Conservation (phyloP, 2,113 vertebrate species). For the Nyctereutes procyonoides region DNA sequence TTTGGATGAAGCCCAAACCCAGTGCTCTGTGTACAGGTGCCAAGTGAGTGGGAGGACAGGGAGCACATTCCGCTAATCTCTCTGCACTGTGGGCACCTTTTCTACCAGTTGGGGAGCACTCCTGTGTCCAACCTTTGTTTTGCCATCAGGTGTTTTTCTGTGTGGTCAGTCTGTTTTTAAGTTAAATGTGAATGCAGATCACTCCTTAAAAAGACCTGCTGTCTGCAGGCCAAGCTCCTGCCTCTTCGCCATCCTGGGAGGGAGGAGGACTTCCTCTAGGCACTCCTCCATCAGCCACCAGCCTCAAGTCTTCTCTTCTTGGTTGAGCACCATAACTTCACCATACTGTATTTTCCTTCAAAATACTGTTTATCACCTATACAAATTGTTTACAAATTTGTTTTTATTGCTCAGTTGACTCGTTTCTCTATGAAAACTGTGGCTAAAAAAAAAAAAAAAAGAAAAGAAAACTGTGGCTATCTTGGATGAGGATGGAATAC, state of each 20-base stretch:
- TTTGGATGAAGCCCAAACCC: background rate
- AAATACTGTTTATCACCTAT: background rate
- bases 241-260: background rate
- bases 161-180: background rate
- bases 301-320: background rate
- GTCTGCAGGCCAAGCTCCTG: background rate
- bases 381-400: background rate
- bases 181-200: background rate
- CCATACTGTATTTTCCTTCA: background rate
- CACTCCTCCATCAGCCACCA: background rate
- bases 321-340: background rate
- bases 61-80: background rate
- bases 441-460: too few relatives aligned
- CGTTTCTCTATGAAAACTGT: background rate
- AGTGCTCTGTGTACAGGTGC: background rate
- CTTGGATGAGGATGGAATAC: background rate
- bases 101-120: rapidly evolving
- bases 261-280: background rate
- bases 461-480: background rate
- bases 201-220: background rate
- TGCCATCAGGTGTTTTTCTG: background rate
- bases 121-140: background rate
- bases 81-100: background rate
- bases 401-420: background rate
- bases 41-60: background rate